Conservation (phyloP, 2,888 invertebrate genomes). For the Geotrupes spiniger region DNA sequence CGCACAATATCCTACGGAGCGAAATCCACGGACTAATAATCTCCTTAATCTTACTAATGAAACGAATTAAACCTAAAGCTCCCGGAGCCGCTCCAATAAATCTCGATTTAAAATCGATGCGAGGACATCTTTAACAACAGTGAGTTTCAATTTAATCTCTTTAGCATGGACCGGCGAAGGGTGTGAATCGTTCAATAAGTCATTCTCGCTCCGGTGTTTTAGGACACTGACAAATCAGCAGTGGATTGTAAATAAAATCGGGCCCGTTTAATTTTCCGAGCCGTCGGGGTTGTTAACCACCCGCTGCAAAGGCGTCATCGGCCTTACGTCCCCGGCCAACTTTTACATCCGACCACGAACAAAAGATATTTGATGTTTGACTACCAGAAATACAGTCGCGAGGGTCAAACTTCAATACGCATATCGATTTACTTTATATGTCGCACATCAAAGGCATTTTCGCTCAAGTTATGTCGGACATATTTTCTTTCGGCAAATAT, state of each 20-base stretch:
- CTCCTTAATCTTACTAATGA: too few species aligned
- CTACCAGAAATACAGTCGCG: background rate
- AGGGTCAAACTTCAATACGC: slow-evolving; percentile 1
- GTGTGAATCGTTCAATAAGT: slow-evolving; percentile 32
- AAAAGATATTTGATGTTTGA: slow-evolving; percentile 9
- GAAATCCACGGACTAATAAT: too few species aligned
- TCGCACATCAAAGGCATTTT: background rate
- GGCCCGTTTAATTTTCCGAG: slow-evolving; percentile 39
- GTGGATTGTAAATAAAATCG: slow-evolving; percentile 38
- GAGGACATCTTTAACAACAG: background rate
- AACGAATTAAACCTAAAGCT: too few species aligned
- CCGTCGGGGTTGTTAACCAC: slow-evolving; percentile 36
- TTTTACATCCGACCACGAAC: slow-evolving; percentile 4
- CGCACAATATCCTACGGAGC: too few species aligned
- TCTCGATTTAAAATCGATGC: slow-evolving; percentile 5
- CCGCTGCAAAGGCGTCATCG: slow-evolving; percentile 5
- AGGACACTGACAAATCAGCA: slow-evolving; percentile 36
- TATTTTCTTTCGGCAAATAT: too few species aligned
- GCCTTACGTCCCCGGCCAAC: slow-evolving; percentile 2
- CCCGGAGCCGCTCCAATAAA: background rate
- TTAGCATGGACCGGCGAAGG: slow-evolving; percentile 4
- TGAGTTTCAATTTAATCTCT: slow-evolving; percentile 7
- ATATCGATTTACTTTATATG: slow-evolving; percentile 1
- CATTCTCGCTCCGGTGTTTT: slow-evolving; percentile 35
- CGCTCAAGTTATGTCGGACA: too few species aligned